phyloP scores from a whole-genome alignment of 2,888 invertebrate species.

The Folsomia manolachei region DNA sequence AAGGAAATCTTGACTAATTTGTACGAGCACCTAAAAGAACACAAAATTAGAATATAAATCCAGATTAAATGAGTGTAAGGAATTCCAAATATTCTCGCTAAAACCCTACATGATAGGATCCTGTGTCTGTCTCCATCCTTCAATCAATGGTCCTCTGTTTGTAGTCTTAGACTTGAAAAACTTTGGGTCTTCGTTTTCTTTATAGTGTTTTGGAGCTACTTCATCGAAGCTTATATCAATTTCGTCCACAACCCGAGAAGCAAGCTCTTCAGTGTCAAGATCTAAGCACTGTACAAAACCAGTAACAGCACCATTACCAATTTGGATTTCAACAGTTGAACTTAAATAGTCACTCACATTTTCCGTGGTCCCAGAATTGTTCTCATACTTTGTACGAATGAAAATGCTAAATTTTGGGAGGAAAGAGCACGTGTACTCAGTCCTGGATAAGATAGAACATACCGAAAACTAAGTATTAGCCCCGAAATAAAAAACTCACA shows the following conservation, averaged over 20 bases:
- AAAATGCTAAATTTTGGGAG: conserved; percentile 79
- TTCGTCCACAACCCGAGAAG: conserved; percentile 70
- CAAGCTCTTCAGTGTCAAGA: conserved; percentile 69
- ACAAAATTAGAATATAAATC: no score
- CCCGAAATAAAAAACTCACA: no score
- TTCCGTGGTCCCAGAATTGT: conserved; percentile 81
- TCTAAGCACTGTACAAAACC: conserved; percentile 67
- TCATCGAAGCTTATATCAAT: conserved; percentile 87
- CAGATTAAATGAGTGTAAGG: no score
- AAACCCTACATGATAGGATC: conserved; percentile 83
- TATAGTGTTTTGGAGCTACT: conserved; percentile 79
- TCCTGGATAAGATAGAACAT: conserved; percentile 27
- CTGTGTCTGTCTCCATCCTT: conserved; percentile 74
- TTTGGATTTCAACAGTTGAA: not conserved
- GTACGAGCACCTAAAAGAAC: no score
- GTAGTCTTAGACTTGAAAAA: conserved; percentile 79
- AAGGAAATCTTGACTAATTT: conserved; percentile 82
- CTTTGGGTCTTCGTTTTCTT: conserved; percentile 82
- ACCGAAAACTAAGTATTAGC: no score
- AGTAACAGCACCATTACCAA: not conserved
- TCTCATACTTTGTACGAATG: conserved; percentile 84
- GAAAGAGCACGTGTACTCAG: conserved; percentile 65
- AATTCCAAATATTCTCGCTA: no score
- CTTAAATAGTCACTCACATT: conserved; percentile 69
- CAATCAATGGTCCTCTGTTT: conserved; percentile 75